phyloP scores from a whole-genome alignment of 2,113 vertebrate species.

The Syrrhaptes paradoxus region DNA sequence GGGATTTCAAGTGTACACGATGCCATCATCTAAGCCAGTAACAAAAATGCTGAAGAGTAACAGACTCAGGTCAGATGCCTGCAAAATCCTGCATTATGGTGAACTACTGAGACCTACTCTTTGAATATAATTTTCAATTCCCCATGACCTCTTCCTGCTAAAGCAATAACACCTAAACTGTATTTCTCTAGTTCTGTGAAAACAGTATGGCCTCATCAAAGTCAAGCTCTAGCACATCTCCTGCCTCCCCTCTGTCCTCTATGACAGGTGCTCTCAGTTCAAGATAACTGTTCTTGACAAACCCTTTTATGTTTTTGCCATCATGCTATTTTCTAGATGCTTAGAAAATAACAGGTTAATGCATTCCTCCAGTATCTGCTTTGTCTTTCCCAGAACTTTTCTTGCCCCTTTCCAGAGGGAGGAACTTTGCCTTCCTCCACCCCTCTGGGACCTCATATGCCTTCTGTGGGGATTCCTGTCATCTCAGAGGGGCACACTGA shows the following conservation, averaged over 20 bases:
- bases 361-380: background rate
- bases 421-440: background rate
- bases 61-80: background rate
- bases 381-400: background rate
- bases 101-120: background rate
- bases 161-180: background rate
- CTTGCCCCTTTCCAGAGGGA: background rate
- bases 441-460: background rate
- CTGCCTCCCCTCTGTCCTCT: background rate
- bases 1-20: background rate
- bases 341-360: slow-evolving; percentile 3
- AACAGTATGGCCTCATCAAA: background rate
- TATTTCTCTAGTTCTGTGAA: background rate
- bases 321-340: background rate
- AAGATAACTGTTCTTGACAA: slow-evolving; percentile 3
- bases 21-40: background rate
- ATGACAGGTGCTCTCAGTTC: background rate
- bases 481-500: background rate
- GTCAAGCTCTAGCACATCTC: background rate
- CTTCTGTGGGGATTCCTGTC: background rate
- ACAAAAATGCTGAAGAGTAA: background rate
- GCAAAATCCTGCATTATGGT: background rate
- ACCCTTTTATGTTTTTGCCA: background rate
- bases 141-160: background rate
- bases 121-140: background rate